Conservation (phyloP, 2,113 vertebrate genomes). For the Fulica atra region DNA sequence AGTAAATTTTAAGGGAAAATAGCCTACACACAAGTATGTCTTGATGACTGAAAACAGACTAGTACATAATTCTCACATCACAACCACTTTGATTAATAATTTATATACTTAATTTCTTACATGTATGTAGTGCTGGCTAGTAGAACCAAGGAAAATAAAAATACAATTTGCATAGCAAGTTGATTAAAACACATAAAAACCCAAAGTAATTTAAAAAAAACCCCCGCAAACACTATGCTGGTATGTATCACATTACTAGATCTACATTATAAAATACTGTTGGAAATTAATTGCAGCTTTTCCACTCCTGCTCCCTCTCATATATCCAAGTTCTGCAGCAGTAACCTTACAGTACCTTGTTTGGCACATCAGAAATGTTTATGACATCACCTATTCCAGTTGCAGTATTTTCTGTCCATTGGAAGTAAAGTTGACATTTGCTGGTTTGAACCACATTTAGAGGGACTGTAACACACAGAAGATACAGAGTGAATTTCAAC, state of each 20-base stretch:
- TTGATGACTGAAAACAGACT: not conserved
- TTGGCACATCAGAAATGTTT: not conserved
- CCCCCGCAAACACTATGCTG: not conserved
- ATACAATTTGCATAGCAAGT: not conserved
- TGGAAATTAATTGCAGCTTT: not conserved
- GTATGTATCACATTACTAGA: not conserved
- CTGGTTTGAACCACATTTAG: not conserved
- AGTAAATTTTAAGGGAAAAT: not conserved
- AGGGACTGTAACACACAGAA: not conserved
- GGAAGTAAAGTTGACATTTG: not conserved
- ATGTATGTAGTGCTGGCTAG: not conserved
- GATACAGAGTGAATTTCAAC: not conserved
- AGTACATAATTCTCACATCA: not conserved
- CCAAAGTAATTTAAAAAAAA: too few species aligned
- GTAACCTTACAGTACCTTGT: not conserved
- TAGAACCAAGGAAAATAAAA: not conserved
- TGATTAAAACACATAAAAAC: not conserved
- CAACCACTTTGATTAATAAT: not conserved
- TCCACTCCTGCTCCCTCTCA: not conserved
- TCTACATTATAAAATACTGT: not conserved
- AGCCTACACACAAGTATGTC: not conserved
- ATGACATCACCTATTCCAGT: not conserved
- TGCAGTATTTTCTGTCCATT: not conserved
- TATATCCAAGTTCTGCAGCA: not conserved
- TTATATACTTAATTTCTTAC: not conserved